Evolutionary conservation across 1,140 invertebrate species (phyloP), one percentile per base, ranked within the genome.

Genomic region (Mamestra configurata): DNA sequence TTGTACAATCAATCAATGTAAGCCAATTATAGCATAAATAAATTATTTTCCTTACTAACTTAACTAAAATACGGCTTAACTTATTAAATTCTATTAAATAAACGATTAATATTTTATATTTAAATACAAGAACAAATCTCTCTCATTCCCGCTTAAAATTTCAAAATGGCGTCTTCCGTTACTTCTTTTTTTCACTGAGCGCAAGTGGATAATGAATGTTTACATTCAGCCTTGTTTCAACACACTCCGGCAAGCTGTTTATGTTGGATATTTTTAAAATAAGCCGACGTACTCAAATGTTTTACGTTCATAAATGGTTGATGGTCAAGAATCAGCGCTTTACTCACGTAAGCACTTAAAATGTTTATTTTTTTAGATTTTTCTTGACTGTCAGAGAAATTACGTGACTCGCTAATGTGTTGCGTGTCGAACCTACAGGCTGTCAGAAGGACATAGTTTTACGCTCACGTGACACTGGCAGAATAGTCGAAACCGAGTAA

Each of bases 141-240:
- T 40, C 27, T 31, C 13, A 15, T 18, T 24, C 64, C 55, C 18
- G 35, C 20, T 40, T 75, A 59, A 59, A 75, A 75, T 59, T 46
- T 59, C 72, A 76, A 76, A n/a, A 76, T 76, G 73, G 73, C 73
- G 11, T 53, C 55, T 61, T 75, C 55, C 13, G 37, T 75, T 64
- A 11, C 43, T 76, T 76, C 43, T 75, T 75, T 76, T 76, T 46
- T 61, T 40, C 35, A 76, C 57, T 76, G 40, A 35, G 13, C 27
- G 37, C 73, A 61, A 76, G 73, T 61, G 73, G 73, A 57, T 64
- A n/a, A 61, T 31, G 72, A 76, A 76, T 76, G 73, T 76, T 76
- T 76, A 76, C 73, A 76, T 76, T 76, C 73, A 64, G 57, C 18
- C 57, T 49, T 31, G 40, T 64, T 76, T 76, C 73, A 76, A 76